These are phyloP conservation scores for Rhaphigaster nebulosa DNA, from an alignment of 2,888 invertebrate genomes.

Conservation along the genomic window DNA sequence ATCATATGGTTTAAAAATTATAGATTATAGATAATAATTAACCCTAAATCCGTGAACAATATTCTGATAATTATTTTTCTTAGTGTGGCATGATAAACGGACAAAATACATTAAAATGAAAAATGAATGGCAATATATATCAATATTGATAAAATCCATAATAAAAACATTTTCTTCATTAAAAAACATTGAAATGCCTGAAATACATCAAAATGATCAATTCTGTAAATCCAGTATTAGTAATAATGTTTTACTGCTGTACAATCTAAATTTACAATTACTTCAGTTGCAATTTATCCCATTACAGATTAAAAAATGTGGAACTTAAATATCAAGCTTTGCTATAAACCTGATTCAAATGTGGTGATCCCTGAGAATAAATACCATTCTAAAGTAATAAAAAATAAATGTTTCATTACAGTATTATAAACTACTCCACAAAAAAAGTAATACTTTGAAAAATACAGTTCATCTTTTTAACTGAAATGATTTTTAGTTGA, in stretches of 20 bases:
- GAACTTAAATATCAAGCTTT: not conserved
- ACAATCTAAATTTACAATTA: not conserved
- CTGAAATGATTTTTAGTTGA: not conserved
- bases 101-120: not conserved
- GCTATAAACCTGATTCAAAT: not conserved
- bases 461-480: no score
- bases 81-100: no score
- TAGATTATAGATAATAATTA: not conserved
- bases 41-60: not conserved
- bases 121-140: no score
- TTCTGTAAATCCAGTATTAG: not conserved
- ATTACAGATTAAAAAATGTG: not conserved
- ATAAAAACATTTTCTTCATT: no score
- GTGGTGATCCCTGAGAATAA: not conserved
- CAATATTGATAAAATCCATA: no score
- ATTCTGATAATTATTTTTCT: no score
- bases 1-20: not conserved
- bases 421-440: no score
- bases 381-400: no score
- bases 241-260: not conserved
- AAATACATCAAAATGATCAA: not conserved
- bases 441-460: no score
- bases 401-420: no score
- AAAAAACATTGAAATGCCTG: no score
- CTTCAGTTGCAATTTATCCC: not conserved